phyloP scores from a whole-genome alignment of 2,113 vertebrate genomes.

The Aldabrachelys gigantea region DNA sequence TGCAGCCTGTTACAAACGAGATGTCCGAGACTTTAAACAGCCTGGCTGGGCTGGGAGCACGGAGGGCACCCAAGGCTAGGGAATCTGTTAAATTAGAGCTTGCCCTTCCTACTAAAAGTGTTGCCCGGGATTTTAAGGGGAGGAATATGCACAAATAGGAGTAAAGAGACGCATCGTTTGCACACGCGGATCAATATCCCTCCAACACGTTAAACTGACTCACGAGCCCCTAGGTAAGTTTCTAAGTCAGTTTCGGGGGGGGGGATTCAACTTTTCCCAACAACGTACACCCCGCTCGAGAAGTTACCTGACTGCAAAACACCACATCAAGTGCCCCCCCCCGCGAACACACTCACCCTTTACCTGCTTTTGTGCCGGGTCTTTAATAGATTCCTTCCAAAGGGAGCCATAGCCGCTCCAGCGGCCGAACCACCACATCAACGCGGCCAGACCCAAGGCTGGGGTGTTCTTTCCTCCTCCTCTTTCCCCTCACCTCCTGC shows the following conservation, averaged over 20 bases:
- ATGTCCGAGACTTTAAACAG: background rate
- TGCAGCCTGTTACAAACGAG: background rate
- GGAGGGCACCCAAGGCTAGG: background rate
- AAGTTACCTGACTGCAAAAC: background rate
- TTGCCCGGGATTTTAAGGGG: background rate
- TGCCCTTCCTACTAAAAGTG: background rate
- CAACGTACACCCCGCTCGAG: background rate
- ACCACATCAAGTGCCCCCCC: background rate
- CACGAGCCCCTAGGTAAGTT: background rate
- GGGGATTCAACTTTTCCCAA: background rate
- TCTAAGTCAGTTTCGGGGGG: background rate
- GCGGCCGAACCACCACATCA: conserved; percentile 44
- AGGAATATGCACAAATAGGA: rapidly evolving
- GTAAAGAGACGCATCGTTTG: background rate
- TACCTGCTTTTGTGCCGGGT: conserved; percentile 93
- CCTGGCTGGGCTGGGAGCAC: background rate
- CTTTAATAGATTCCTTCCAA: conserved; percentile 92
- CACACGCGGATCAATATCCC: background rate
- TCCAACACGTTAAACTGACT: background rate
- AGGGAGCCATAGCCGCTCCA: conserved; percentile 88
- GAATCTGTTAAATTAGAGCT: background rate
- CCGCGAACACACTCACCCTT: background rate
- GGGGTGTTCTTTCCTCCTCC: conserved; percentile 58
- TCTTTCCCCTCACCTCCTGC: conserved; percentile 41
- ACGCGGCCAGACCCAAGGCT: conserved; percentile 25